Percentiles rank a stretch among this genome's conserved stretches.
Evolutionary conservation across 2,113 vertebrate genomes (phyloP).

Genomic region (Pipa parva): DNA sequence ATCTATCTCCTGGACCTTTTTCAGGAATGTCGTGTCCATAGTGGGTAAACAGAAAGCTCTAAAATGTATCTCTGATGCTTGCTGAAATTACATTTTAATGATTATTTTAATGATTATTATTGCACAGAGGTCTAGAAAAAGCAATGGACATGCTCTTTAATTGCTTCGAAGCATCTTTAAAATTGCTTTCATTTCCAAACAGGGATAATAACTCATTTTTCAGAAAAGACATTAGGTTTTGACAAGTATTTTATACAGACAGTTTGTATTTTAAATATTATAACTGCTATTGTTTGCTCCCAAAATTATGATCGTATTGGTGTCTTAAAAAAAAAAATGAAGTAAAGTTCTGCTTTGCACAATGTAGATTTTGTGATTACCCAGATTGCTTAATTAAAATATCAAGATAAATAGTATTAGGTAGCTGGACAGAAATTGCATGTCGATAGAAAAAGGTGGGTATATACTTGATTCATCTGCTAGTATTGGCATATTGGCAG

Average conservation of each 20-base stretch:
- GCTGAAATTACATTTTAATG: constrained; percentile 30
- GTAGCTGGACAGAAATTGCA: no score
- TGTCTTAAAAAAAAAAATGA: no score
- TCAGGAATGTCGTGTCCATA: constrained; percentile 32
- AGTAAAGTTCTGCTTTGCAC: no score
- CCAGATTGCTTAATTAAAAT: no score
- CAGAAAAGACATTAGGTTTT: constrained; percentile 1
- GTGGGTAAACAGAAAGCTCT: constrained; percentile 14
- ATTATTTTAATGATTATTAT: constrained; percentile 29
- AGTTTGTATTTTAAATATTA: not conserved
- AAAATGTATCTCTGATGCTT: constrained; percentile 12
- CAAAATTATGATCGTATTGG: not conserved
- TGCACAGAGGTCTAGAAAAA: constrained; percentile 14
- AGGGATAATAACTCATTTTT: constrained; percentile 14
- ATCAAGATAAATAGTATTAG: no score
- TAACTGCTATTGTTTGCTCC: not conserved
- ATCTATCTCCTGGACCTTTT: not conserved
- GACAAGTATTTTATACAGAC: not conserved
- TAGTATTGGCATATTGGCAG: no score
- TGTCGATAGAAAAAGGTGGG: no score
- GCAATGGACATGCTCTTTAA: constrained; percentile 22
- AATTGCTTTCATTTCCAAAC: constrained; percentile 20
- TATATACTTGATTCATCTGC: no score
- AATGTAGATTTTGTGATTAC: no score
- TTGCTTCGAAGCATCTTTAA: constrained; percentile 26